These are phyloP conservation scores for Ptychadena robeensis DNA, from an alignment of 2,797 vertebrate genomes.

Conservation along the genomic window DNA sequence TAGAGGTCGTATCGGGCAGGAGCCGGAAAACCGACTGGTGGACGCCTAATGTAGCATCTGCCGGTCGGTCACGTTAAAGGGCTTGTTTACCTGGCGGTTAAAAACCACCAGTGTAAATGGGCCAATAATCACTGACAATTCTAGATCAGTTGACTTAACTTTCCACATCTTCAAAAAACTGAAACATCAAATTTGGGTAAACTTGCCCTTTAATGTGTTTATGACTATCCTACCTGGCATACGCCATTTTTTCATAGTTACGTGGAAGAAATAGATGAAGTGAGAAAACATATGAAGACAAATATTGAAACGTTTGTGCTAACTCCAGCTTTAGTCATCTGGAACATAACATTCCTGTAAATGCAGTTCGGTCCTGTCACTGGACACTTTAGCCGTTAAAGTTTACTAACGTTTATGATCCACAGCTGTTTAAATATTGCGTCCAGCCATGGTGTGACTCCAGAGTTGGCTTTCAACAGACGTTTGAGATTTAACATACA, in stretches of 20 bases:
- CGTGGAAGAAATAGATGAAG: constrained; percentile 19
- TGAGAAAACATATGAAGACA: constrained; percentile 24
- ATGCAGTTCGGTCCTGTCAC: constrained; percentile 4
- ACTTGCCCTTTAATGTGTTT: neutral
- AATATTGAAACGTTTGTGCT: constrained; percentile 35
- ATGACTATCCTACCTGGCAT: too few relatives aligned
- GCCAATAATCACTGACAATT: too few relatives aligned
- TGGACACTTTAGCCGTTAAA: constrained; percentile 40
- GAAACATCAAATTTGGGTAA: neutral
- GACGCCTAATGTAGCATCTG: too few relatives aligned
- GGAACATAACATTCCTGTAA: constrained; percentile 33
- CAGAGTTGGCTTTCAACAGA: neutral
- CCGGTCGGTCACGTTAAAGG: too few relatives aligned
- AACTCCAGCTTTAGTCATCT: constrained; percentile 3
- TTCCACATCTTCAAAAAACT: neutral
- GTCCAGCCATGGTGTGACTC: constrained; percentile 10
- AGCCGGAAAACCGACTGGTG: too few relatives aligned
- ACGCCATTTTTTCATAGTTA: neutral
- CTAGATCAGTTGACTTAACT: too few relatives aligned
- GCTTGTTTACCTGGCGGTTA: too few relatives aligned
- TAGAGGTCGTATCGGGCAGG: too few relatives aligned
- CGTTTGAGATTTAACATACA: constrained; percentile 1
- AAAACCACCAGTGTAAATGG: too few relatives aligned
- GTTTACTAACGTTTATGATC: constrained; percentile 43
- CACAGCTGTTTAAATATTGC: constrained; percentile 58